Conservation (phyloP, 2,113 vertebrate genomes). For the Narcine bancroftii region DNA sequence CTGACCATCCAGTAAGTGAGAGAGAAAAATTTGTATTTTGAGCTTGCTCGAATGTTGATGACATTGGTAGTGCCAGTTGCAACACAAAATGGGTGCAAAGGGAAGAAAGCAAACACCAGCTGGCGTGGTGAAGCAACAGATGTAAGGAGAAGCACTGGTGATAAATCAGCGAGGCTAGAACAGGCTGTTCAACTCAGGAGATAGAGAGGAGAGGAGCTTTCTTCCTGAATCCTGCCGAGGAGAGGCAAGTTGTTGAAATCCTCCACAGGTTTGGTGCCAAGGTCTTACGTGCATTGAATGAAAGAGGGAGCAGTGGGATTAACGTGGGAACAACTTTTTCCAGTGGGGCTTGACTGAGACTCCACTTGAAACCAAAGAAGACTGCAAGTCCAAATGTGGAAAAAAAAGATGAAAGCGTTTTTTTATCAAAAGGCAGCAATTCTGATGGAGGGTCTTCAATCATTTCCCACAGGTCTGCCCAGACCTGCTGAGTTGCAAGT, state of each 20-base stretch:
- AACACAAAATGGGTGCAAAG: background rate
- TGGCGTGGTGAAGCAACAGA: background rate
- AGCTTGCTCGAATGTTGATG: background rate
- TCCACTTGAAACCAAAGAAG: background rate
- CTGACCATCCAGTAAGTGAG: background rate
- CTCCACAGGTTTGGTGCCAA: background rate
- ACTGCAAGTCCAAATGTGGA: background rate
- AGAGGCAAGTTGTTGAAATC: background rate
- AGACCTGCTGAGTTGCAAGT: no score
- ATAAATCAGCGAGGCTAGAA: background rate
- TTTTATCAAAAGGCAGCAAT: no score
- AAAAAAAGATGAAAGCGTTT: background rate
- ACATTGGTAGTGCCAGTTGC: background rate
- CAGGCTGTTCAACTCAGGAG: background rate
- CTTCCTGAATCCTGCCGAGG: background rate
- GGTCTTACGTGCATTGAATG: background rate
- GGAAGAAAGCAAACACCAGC: background rate
- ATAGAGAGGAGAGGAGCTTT: background rate
- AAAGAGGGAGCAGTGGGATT: background rate
- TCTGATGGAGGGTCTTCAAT: no score
- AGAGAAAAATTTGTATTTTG: background rate
- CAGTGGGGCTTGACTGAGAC: background rate
- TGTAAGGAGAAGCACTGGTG: background rate
- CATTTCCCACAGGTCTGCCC: no score
- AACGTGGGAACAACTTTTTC: background rate